Conservation (phyloP, 2,888 invertebrate genomes). For the Lithophane semibrunnea region DNA sequence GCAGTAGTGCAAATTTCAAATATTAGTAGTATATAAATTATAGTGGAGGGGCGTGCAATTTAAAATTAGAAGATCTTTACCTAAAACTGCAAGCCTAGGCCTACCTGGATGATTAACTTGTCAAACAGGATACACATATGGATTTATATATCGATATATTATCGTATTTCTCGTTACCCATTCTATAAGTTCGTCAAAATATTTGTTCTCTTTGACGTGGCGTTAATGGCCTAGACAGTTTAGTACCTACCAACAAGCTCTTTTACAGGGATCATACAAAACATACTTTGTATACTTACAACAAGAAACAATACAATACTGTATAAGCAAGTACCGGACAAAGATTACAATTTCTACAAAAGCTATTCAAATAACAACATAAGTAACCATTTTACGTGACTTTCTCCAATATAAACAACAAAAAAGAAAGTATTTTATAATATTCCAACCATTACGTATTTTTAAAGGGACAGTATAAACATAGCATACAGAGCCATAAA, state of each 20-base stretch:
- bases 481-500: neutral
- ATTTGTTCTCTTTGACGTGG: neutral
- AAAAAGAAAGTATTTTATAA: conserved; percentile 15
- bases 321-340: neutral
- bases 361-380: conserved; percentile 21
- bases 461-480: neutral
- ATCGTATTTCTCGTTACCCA: neutral
- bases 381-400: conserved; percentile 24
- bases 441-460: neutral
- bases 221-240: neutral
- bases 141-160: neutral
- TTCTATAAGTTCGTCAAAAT: neutral
- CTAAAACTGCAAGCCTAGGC: neutral
- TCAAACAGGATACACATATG: neutral
- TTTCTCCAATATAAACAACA: conserved; percentile 21
- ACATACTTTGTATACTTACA: neutral
- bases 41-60: no score
- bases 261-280: neutral
- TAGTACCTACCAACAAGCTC: neutral
- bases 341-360: conserved; percentile 13
- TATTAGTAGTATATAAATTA: no score
- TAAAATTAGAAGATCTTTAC: no score
- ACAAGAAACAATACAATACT: neutral
- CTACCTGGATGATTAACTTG: neutral
- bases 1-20: no score